These are phyloP conservation scores for Steinernema scapterisci DNA, from an alignment of 2,888 invertebrate genomes.

Conservation along the genomic window DNA sequence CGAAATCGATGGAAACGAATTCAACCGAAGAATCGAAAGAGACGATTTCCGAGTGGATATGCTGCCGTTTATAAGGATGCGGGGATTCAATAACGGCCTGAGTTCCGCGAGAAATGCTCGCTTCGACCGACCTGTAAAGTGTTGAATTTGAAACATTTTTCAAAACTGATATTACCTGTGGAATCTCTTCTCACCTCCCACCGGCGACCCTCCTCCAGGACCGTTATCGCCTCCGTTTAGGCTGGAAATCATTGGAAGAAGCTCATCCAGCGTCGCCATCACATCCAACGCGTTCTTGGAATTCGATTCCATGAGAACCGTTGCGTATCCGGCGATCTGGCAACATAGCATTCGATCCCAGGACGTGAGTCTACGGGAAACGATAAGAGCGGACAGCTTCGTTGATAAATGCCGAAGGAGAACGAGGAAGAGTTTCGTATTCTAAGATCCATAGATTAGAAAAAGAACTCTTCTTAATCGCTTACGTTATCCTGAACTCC, in stretches of 20 bases:
- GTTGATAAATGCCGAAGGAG: constrained; percentile 51
- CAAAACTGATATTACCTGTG: constrained; percentile 22
- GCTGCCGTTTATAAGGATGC: constrained; percentile 86
- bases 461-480: not conserved
- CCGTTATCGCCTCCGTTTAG: constrained; percentile 44
- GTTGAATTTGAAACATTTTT: too few relatives aligned
- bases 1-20: constrained; percentile 92
- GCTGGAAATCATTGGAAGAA: constrained; percentile 57
- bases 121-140: not conserved
- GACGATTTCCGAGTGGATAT: constrained; percentile 71
- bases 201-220: not conserved
- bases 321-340: constrained; percentile 52
- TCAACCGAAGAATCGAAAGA: constrained; percentile 85
- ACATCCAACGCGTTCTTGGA: constrained; percentile 56
- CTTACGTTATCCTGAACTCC: constrained; percentile 15
- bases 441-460: too few relatives aligned
- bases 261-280: constrained; percentile 60
- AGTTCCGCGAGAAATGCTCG: constrained; percentile 33
- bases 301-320: constrained; percentile 59
- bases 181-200: not conserved
- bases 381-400: constrained; percentile 50
- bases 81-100: constrained; percentile 78
- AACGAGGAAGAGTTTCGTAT: constrained; percentile 14
- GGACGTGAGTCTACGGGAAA: constrained; percentile 31
- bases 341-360: constrained; percentile 37